Evolutionary conservation across 2,797 vertebrate species (phyloP).

Genomic region (Gymnoscopelus microlampas): DNA sequence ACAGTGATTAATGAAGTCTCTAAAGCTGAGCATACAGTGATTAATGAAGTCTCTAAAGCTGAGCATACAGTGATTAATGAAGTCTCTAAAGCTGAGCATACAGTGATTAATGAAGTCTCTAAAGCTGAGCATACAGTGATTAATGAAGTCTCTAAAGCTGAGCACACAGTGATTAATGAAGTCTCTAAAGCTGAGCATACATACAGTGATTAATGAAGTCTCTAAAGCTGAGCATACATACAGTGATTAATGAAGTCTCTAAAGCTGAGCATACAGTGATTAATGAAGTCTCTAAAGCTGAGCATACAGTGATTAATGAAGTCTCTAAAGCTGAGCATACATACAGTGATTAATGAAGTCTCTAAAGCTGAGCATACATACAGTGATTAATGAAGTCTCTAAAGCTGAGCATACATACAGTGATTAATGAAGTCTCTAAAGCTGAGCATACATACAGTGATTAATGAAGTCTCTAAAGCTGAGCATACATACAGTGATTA

Average conservation of each 20-base stretch:
- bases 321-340: too few relatives aligned
- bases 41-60: constrained; percentile 12
- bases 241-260: constrained; percentile 1
- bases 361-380: background rate
- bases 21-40: background rate
- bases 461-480: background rate
- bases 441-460: background rate
- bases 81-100: background rate
- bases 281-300: background rate
- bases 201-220: too few relatives aligned
- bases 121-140: too few relatives aligned
- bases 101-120: background rate
- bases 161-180: background rate
- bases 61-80: too few relatives aligned
- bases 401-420: background rate
- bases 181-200: too few relatives aligned
- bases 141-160: background rate
- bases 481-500: background rate
- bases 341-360: too few relatives aligned
- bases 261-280: too few relatives aligned
- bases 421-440: background rate
- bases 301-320: background rate
- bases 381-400: background rate
- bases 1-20: too few relatives aligned
- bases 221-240: background rate